Conservation (phyloP, 1,140 invertebrate species). For the Formica selysi region DNA sequence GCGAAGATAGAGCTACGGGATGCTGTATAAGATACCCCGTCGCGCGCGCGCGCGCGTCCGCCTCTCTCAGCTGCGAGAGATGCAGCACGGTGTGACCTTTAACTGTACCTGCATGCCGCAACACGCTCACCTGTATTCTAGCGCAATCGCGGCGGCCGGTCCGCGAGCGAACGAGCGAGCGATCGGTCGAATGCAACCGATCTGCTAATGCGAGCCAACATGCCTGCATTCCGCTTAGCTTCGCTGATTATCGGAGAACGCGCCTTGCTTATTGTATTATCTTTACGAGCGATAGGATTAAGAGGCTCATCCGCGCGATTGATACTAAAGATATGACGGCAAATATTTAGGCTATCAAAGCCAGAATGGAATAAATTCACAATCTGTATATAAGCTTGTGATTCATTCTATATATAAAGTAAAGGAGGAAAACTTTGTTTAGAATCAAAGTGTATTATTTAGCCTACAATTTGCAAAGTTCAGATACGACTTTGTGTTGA, state of each 20-base stretch:
- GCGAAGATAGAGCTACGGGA: slow-evolving; percentile 72
- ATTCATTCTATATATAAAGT: no score
- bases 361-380: not conserved
- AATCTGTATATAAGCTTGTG: not conserved
- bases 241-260: slow-evolving; percentile 51
- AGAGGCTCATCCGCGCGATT: slow-evolving; percentile 7
- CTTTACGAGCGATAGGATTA: slow-evolving; percentile 6
- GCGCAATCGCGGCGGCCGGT: slow-evolving; percentile 68
- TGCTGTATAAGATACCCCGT: slow-evolving; percentile 55
- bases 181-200: slow-evolving; percentile 49
- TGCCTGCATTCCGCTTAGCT: slow-evolving; percentile 58
- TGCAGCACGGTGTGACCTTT: slow-evolving; percentile 82
- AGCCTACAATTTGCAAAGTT: not conserved
- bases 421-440: not conserved
- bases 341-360: not conserved
- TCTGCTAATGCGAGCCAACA: slow-evolving; percentile 54
- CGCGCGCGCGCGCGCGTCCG: slow-evolving; percentile 7
- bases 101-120: slow-evolving; percentile 84
- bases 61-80: slow-evolving; percentile 73
- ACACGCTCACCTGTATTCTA: slow-evolving; percentile 82
- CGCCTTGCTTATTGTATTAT: slow-evolving; percentile 8
- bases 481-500: not conserved
- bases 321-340: not conserved
- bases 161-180: slow-evolving; percentile 30
- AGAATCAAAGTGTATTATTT: not conserved